A percentile compares a stretch with the other conserved stretches of the same genome.
Evolutionary conservation across 2,888 invertebrate species (phyloP).

Genomic region (Chrysotoxum bicinctum): DNA sequence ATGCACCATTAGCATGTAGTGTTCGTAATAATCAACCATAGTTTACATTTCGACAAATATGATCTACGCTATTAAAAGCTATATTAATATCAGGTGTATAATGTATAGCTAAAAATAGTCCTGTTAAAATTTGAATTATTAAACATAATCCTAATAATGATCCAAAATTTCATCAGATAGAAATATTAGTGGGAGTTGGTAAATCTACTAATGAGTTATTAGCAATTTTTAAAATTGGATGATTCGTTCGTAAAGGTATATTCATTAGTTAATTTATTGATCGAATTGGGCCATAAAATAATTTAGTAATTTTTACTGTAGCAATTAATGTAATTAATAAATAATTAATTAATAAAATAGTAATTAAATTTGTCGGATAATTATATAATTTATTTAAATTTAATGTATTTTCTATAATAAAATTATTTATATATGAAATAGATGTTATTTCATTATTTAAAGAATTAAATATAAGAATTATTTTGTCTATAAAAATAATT

Average conservation of each 20-base stretch:
- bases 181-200: slow-evolving; percentile 85
- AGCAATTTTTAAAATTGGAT: slow-evolving; percentile 84
- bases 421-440: slow-evolving; percentile 75
- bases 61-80: slow-evolving; percentile 86
- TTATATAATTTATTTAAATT: slow-evolving; percentile 84
- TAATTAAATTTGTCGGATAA: slow-evolving; percentile 82
- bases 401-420: slow-evolving; percentile 81
- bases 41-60: slow-evolving; percentile 88
- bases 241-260: slow-evolving; percentile 82
- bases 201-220: slow-evolving; percentile 84
- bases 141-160: slow-evolving; percentile 85
- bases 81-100: slow-evolving; percentile 85
- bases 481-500: slow-evolving; percentile 74
- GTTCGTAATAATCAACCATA: slow-evolving; percentile 86
- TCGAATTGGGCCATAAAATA: slow-evolving; percentile 83
- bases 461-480: slow-evolving; percentile 78
- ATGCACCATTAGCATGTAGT: slow-evolving; percentile 88
- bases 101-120: slow-evolving; percentile 87
- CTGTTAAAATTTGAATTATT: slow-evolving; percentile 86
- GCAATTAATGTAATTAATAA: slow-evolving; percentile 84
- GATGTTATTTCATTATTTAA: slow-evolving; percentile 80
- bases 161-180: slow-evolving; percentile 87
- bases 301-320: slow-evolving; percentile 84
- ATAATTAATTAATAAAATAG: slow-evolving; percentile 84
- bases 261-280: slow-evolving; percentile 82